Evolutionary conservation across 2,113 vertebrate genomes (phyloP), one percentile per base, ranked within the genome.

Genomic region (Corythaixoides concolor): DNA sequence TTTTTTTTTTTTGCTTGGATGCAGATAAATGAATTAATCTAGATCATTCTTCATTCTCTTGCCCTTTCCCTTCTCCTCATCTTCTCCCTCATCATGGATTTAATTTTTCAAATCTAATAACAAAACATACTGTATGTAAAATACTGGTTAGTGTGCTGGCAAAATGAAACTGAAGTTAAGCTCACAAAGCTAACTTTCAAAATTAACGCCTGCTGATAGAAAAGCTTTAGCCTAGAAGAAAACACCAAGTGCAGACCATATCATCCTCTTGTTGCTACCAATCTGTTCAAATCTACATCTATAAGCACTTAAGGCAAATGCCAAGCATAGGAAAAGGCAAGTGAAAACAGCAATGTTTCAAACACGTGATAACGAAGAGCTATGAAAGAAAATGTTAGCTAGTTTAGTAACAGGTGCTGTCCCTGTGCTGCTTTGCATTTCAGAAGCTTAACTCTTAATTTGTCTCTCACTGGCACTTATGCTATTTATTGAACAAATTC

Each of bases 331-430:
- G 90, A 72, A 97, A 89, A 93, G 78, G 62, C 92, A 82, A 95
- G 86, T 52, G 94, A 89, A 96, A 95, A 89, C 92, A 90, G 84
- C 62, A 89, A 82, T 91, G 88, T 93, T 96, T 97, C 83, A 49
- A 74, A 73, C 90, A 92, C 56, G 35, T 93, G 95, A 88, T 87
- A 67, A 88, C 33, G 83, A 93, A 77, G 74, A 93, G 47, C 83
- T 85, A 77, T 18, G 86, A 86, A 85, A 85, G 86, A 89, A 97
- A 96, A 94, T 93, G 90, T 94, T 97, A 96, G 85, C 74, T 86
- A 32, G 77, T 91, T 94, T 89, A 93, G 93, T 94, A 96, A 79
- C 95, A 97, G 96, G 95, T 97, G 95, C 45, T 92, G 94, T 95
- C 86, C 83, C 45, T 58, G 52, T 32, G 50, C 80, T 94, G 69